Evolutionary conservation across 2,797 vertebrate species (phyloP).

Genomic region (Manis pentadactyla): DNA sequence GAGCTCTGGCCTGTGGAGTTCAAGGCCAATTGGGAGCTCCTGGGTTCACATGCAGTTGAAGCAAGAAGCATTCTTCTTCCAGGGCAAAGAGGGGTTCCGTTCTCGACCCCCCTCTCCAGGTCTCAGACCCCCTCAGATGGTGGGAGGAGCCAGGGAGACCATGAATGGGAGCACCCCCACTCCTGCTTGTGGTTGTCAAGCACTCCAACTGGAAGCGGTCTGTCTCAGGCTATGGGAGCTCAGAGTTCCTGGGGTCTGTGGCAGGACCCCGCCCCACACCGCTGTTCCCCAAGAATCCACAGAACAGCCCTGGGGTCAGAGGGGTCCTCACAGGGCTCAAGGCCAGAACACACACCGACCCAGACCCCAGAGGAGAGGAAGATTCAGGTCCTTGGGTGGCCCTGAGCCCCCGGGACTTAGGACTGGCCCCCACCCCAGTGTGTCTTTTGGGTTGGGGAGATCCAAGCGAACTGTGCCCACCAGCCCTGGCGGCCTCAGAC

Average conservation of each 20-base stretch:
- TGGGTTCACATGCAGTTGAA: background rate
- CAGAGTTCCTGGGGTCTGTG: slow-evolving; percentile 68
- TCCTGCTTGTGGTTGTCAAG: background rate
- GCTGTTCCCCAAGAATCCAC: background rate
- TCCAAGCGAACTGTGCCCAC: background rate
- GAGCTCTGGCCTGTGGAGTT: background rate
- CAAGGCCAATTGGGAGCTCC: background rate
- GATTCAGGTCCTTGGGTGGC: background rate
- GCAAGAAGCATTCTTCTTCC: background rate
- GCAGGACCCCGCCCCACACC: background rate
- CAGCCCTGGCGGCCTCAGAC: background rate
- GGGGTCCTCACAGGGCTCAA: background rate
- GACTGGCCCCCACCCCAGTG: background rate
- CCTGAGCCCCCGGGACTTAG: background rate
- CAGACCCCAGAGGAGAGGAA: background rate
- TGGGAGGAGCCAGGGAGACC: background rate
- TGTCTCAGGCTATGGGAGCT: background rate
- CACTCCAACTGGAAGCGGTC: fast-evolving
- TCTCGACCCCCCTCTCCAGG: background rate
- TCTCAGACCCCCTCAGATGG: background rate
- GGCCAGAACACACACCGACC: background rate
- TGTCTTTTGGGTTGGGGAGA: background rate
- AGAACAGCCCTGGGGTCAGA: background rate
- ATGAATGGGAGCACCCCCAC: fast-evolving
- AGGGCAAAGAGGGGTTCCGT: no score